These are phyloP conservation scores for Proteles cristata DNA, from an alignment of 2,113 vertebrate genomes.

Conservation along the genomic window DNA sequence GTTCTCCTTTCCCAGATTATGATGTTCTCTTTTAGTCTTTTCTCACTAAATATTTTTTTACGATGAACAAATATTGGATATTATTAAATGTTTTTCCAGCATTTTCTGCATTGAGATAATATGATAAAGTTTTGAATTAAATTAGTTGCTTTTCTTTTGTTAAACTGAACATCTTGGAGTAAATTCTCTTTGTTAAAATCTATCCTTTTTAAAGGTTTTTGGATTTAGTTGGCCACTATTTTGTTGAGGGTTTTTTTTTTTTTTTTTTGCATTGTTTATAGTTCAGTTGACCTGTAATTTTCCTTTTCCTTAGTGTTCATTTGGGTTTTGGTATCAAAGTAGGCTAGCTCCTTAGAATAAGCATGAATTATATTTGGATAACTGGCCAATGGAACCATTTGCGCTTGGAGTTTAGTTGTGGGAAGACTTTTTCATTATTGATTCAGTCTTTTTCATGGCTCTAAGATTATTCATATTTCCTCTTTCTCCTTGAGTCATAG, in stretches of 20 bases:
- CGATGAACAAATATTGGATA: background rate
- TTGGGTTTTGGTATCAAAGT: constrained; percentile 36
- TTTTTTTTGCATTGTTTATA: constrained; percentile 21
- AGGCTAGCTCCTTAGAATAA: constrained; percentile 16
- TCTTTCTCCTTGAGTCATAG: constrained; percentile 66
- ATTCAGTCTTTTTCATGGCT: constrained; percentile 52
- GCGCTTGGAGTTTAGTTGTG: background rate
- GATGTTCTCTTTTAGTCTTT: background rate
- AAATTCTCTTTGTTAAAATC: constrained; percentile 29
- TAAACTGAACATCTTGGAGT: background rate
- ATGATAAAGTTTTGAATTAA: background rate
- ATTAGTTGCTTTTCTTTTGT: background rate
- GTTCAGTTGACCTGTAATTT: background rate
- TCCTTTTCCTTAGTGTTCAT: background rate
- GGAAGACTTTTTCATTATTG: constrained; percentile 54
- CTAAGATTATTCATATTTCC: constrained; percentile 65
- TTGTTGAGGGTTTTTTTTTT: background rate
- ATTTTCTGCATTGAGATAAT: background rate
- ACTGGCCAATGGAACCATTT: background rate
- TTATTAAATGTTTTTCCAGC: background rate
- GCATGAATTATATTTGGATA: background rate
- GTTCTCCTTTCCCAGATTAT: background rate
- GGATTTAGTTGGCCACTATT: background rate
- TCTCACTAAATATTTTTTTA: background rate
- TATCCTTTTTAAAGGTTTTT: background rate